Evolutionary conservation across 53 echinoderm and acorn worm species (phyloP).

Genomic region (Stichopus horrens): DNA sequence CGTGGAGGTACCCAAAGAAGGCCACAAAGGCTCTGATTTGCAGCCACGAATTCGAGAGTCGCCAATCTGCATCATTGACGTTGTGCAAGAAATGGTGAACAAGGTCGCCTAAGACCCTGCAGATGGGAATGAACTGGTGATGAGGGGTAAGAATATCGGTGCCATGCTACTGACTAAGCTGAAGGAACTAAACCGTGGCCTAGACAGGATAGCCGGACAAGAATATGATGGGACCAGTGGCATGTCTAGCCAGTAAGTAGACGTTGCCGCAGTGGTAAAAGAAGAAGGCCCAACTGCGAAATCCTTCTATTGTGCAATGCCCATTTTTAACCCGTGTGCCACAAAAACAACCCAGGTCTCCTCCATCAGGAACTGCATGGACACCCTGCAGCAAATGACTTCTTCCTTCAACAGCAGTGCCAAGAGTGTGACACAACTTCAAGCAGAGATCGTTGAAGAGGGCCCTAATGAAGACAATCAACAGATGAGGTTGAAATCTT

Average conservation of each 20-base stretch:
- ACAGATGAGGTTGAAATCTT: constrained; percentile 15
- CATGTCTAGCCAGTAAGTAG: constrained; percentile 27
- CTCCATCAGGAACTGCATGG: constrained; percentile 37
- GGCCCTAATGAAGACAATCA: background rate
- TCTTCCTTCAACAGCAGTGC: constrained; percentile 50
- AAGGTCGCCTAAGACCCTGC: background rate
- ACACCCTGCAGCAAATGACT: constrained; percentile 41
- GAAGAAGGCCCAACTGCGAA: constrained; percentile 24
- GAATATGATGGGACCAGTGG: constrained; percentile 34
- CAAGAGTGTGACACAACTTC: constrained; percentile 34
- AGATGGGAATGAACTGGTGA: constrained; percentile 6
- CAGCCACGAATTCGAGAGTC: constrained; percentile 21
- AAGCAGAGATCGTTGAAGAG: background rate
- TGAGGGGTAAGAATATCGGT: constrained; percentile 26
- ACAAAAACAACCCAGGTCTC: constrained; percentile 29
- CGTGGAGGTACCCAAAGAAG: background rate
- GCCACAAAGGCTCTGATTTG: background rate
- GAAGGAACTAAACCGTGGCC: constrained; percentile 21
- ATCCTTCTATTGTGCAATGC: constrained; percentile 47
- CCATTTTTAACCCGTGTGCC: constrained; percentile 32
- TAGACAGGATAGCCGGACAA: constrained; percentile 17
- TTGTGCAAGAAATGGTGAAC: constrained; percentile 22
- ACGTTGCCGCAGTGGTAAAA: constrained; percentile 15
- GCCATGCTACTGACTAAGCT: constrained; percentile 13
- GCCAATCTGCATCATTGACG: constrained; percentile 25